Evolutionary conservation across 2,797 vertebrate genomes (phyloP).

Genomic region (Pyrocephalus nanus): DNA sequence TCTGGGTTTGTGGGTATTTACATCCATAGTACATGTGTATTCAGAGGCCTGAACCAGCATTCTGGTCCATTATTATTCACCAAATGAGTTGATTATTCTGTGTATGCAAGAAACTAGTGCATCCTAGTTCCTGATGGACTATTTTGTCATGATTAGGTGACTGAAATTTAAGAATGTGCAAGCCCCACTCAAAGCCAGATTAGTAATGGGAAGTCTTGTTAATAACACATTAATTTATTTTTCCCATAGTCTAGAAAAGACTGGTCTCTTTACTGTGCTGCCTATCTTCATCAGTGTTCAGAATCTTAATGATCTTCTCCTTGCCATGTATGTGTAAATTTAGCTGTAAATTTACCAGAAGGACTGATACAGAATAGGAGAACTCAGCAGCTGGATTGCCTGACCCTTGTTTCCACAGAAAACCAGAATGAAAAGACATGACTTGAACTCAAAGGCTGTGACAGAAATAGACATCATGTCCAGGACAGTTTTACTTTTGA

Average conservation of each 20-base stretch:
- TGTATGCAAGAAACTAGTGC: neutral
- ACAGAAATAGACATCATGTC: neutral
- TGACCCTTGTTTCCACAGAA: neutral
- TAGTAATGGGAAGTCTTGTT: neutral
- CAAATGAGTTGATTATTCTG: neutral
- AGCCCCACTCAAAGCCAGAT: neutral
- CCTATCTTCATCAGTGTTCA: neutral
- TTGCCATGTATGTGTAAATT: neutral
- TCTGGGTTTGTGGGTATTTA: neutral
- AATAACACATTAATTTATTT: neutral
- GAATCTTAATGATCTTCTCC: neutral
- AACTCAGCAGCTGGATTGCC: neutral
- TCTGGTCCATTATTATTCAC: neutral
- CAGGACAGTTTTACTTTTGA: neutral
- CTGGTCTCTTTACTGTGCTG: neutral
- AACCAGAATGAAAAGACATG: neutral
- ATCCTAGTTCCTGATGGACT: neutral
- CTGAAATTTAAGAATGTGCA: neutral
- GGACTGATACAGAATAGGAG: neutral
- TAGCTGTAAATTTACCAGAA: neutral
- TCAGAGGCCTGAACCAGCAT: neutral
- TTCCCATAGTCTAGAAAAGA: neutral
- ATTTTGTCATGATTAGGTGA: neutral
- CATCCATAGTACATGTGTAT: too few relatives aligned
- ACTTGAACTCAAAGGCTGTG: neutral